Percentiles rank a stretch among this genome's conserved stretches.
These are phyloP conservation scores for Stramonita haemastoma DNA, from an alignment of 2,888 invertebrate species.

Conservation along the genomic window DNA sequence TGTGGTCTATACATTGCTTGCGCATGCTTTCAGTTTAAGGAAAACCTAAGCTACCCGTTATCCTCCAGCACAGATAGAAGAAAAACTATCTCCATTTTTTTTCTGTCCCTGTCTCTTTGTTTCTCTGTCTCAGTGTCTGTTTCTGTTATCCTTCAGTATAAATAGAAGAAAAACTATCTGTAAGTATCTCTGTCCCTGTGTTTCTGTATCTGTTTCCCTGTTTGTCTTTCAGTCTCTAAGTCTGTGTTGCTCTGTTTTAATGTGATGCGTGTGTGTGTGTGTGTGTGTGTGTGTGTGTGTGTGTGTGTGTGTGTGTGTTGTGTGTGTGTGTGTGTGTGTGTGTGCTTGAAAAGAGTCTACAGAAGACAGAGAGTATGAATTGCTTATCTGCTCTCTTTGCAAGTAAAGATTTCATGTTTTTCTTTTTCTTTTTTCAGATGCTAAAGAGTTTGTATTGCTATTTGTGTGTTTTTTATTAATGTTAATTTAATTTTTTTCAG, in stretches of 20 bases:
- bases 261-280: background rate
- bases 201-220: background rate
- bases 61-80: no score
- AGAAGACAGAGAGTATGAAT: no score
- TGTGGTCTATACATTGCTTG: no score
- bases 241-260: background rate
- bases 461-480: no score
- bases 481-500: conserved; percentile 18
- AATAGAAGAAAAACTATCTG: background rate
- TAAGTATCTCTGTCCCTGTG: background rate
- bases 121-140: background rate
- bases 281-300: background rate
- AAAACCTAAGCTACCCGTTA: no score
- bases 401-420: no score
- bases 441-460: no score
- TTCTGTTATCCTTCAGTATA: background rate
- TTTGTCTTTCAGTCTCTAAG: background rate
- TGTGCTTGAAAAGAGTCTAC: no score
- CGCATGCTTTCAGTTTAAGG: no score
- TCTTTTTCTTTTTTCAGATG: no score
- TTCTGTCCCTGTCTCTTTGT: no score
- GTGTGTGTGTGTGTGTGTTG: background rate
- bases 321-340: background rate
- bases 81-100: background rate
- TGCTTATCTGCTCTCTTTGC: no score